These are phyloP conservation scores for Seriola dumerili DNA, from an alignment of 2,113 vertebrate genomes.

Conservation along the genomic window DNA sequence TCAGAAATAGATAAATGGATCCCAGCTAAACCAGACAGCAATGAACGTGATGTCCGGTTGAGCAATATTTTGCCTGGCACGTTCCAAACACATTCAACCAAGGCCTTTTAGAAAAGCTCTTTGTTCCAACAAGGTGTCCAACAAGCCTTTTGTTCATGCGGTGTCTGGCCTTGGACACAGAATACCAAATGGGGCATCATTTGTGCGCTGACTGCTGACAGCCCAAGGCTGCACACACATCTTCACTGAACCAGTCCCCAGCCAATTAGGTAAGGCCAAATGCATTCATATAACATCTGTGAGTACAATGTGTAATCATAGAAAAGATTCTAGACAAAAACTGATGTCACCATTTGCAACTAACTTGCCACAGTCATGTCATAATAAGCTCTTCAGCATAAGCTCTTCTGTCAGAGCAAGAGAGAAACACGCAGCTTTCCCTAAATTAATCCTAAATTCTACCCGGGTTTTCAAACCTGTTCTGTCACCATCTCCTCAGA, in stretches of 20 bases:
- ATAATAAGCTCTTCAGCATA: conserved; percentile 22
- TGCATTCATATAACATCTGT: conserved; percentile 68
- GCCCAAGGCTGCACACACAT: conserved; percentile 74
- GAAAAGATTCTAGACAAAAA: conserved; percentile 31
- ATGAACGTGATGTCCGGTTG: conserved; percentile 69
- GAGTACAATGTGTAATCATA: conserved; percentile 53
- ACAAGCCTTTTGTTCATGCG: conserved; percentile 73
- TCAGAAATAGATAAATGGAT: conserved; percentile 72
- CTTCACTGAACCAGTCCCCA: conserved; percentile 56
- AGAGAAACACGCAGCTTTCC: conserved; percentile 16
- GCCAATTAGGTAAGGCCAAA: conserved; percentile 76
- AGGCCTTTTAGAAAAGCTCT: conserved; percentile 61
- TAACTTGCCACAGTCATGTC: conserved; percentile 41
- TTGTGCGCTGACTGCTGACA: conserved; percentile 74
- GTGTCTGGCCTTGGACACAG: conserved; percentile 75
- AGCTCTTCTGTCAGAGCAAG: conserved; percentile 25
- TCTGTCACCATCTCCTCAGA: conserved; percentile 55
- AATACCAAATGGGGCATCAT: conserved; percentile 76
- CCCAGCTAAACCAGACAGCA: conserved; percentile 57
- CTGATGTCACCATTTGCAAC: neutral
- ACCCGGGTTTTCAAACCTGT: conserved; percentile 41
- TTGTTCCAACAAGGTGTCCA: conserved; percentile 80
- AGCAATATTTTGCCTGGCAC: conserved; percentile 60
- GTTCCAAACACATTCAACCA: conserved; percentile 38
- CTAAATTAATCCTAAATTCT: conserved; percentile 49